Percentiles rank a stretch among this genome's conserved stretches.
Conservation (phyloP, 2,888 invertebrate species). For the Ormyrus pomaceus region DNA sequence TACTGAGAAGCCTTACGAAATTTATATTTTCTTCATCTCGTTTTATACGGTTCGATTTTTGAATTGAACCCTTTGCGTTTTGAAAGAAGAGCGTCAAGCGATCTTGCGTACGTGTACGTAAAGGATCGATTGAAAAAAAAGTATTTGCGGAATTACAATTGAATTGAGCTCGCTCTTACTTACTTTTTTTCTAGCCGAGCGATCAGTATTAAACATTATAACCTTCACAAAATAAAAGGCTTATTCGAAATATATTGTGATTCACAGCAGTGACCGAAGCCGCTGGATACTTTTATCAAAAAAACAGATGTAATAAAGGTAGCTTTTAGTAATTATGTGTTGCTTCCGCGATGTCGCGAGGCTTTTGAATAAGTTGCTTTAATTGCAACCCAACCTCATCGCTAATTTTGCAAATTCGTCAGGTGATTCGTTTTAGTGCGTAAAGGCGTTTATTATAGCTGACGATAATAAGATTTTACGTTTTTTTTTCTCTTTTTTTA, state of each 20-base stretch:
- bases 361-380: slow-evolving; percentile 41
- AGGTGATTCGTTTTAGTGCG: slow-evolving; percentile 33
- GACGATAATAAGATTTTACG: slow-evolving; percentile 30
- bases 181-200: slow-evolving; percentile 26
- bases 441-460: slow-evolving; percentile 39
- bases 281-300: slow-evolving; percentile 25
- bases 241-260: slow-evolving; percentile 33
- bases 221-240: slow-evolving; percentile 17
- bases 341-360: slow-evolving; percentile 28
- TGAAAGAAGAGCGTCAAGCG: slow-evolving; percentile 16
- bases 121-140: slow-evolving; percentile 19
- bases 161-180: slow-evolving; percentile 30
- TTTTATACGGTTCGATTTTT: slow-evolving; percentile 26
- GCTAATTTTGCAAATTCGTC: slow-evolving; percentile 42
- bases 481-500: slow-evolving; percentile 32
- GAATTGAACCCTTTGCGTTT: slow-evolving; percentile 19
- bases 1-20: slow-evolving; percentile 4
- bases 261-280: slow-evolving; percentile 30
- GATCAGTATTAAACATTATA: slow-evolving; percentile 47
- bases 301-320: slow-evolving; percentile 10
- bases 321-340: slow-evolving; percentile 28
- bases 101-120: slow-evolving; percentile 12
- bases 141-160: slow-evolving; percentile 48
- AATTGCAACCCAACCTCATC: slow-evolving; percentile 42
- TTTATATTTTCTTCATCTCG: slow-evolving; percentile 32